A percentile compares a stretch with the other conserved stretches of the same genome.
These are phyloP conservation scores for Chrysotoxum bicinctum DNA, from an alignment of 2,888 invertebrate genomes.

Conservation along the genomic window DNA sequence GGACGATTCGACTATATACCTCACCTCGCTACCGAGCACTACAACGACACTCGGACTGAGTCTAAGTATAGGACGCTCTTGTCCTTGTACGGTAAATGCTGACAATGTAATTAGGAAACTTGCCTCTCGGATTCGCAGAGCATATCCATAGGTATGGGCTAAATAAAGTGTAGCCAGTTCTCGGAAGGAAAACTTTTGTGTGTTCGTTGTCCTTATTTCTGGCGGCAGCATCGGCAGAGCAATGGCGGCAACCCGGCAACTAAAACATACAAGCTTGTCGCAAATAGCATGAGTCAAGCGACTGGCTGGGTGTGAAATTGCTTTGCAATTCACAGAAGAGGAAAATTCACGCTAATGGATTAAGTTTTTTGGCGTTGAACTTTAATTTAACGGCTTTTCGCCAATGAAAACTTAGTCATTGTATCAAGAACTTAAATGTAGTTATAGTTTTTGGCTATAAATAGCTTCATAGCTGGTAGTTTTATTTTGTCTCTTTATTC, in stretches of 20 bases:
- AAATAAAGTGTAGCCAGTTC: conserved; percentile 24
- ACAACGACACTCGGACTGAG: not conserved
- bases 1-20: conserved; percentile 18
- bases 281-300: conserved; percentile 11
- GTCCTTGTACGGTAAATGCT: conserved; percentile 55
- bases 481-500: not conserved
- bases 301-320: conserved; percentile 32
- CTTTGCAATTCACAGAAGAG: conserved; percentile 45
- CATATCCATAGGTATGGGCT: not conserved
- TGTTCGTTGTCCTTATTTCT: conserved; percentile 2
- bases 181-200: conserved; percentile 52
- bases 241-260: conserved; percentile 8
- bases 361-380: conserved; percentile 55
- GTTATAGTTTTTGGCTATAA: not conserved
- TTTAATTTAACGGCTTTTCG: conserved; percentile 55
- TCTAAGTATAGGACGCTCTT: conserved; percentile 6
- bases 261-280: conserved; percentile 23
- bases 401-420: conserved; percentile 30
- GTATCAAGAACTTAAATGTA: not conserved
- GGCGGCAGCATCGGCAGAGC: not conserved
- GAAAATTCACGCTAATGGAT: conserved; percentile 62
- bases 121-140: conserved; percentile 12
- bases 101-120: conserved; percentile 72
- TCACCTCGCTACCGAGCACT: not conserved
- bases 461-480: not conserved